phyloP scores from a whole-genome alignment of 2,113 vertebrate species.

The Trogon melanurus region DNA sequence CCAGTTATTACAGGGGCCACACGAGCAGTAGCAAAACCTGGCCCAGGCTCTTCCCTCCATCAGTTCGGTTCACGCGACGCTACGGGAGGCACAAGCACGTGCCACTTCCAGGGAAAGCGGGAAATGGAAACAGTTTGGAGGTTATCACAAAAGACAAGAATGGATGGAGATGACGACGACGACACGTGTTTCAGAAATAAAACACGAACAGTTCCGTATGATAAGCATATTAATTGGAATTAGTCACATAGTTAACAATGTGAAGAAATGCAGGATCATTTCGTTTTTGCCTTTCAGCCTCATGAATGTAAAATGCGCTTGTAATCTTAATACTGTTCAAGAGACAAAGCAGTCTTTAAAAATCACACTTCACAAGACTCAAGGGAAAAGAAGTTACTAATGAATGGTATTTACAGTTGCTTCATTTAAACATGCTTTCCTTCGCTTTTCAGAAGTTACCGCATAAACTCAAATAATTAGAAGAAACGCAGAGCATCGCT shows the following conservation, averaged over 20 bases:
- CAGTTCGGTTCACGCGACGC: background rate
- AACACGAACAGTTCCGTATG: constrained; percentile 61
- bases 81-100: fast-evolving
- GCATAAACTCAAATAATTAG: constrained; percentile 64
- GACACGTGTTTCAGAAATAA: constrained; percentile 64
- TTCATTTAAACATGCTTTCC: constrained; percentile 68
- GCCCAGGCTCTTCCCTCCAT: background rate
- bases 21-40: background rate
- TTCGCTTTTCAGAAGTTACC: constrained; percentile 72
- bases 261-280: constrained; percentile 72
- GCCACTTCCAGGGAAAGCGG: constrained; percentile 3
- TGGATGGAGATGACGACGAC: constrained; percentile 45
- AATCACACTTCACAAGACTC: constrained; percentile 79
- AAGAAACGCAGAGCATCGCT: constrained; percentile 36
- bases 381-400: constrained; percentile 82
- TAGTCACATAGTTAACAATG: constrained; percentile 76
- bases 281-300: constrained; percentile 73
- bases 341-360: constrained; percentile 79
- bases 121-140: constrained; percentile 37
- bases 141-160: constrained; percentile 43
- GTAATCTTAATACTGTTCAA: constrained; percentile 80
- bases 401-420: constrained; percentile 82
- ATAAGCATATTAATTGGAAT: constrained; percentile 79
- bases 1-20: background rate
- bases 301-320: constrained; percentile 82